Evolutionary conservation across 2,797 vertebrate species (phyloP).

Genomic region (Synaphobranchus kaupii): DNA sequence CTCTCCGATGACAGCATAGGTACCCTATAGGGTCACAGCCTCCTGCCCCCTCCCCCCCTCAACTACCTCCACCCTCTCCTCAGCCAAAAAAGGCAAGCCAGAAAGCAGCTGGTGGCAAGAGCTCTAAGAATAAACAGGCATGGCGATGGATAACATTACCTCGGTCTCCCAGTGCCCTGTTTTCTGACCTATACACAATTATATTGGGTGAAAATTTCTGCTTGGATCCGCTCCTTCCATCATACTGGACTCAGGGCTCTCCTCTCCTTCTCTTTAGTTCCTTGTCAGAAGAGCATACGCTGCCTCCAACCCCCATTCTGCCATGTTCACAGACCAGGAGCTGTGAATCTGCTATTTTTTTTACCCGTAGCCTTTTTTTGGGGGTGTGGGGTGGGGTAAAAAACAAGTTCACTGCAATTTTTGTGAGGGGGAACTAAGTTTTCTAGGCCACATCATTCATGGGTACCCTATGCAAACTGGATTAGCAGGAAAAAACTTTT

Average conservation of each 20-base stretch:
- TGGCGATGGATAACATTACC: slow-evolving; percentile 88
- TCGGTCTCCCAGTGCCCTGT: slow-evolving; percentile 72
- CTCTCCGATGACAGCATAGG: slow-evolving; percentile 35
- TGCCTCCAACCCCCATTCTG: slow-evolving; percentile 57
- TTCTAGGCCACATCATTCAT: slow-evolving; percentile 55
- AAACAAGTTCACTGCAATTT: slow-evolving; percentile 57
- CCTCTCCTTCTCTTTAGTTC: slow-evolving; percentile 51
- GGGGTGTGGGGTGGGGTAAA: slow-evolving; percentile 46
- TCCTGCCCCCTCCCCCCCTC: slow-evolving; percentile 24
- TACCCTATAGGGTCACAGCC: slow-evolving; percentile 41
- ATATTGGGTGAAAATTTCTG: slow-evolving; percentile 66
- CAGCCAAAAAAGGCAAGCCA: slow-evolving; percentile 87
- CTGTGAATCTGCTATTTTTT: slow-evolving; percentile 66
- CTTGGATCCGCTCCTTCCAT: slow-evolving; percentile 57
- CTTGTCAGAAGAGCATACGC: slow-evolving; percentile 44
- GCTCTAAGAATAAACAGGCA: slow-evolving; percentile 94
- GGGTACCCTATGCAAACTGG: slow-evolving; percentile 42
- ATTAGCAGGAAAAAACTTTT: slow-evolving; percentile 60
- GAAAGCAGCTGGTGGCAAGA: slow-evolving; percentile 74
- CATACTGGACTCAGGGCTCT: slow-evolving; percentile 61
- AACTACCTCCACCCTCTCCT: slow-evolving; percentile 68
- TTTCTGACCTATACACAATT: slow-evolving; percentile 80
- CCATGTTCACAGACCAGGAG: slow-evolving; percentile 67
- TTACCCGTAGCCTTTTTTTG: background rate
- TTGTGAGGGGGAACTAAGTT: slow-evolving; percentile 55